Conservation (phyloP, 2,113 vertebrate genomes). For the Pseudorhombus dupliciocellatus region DNA sequence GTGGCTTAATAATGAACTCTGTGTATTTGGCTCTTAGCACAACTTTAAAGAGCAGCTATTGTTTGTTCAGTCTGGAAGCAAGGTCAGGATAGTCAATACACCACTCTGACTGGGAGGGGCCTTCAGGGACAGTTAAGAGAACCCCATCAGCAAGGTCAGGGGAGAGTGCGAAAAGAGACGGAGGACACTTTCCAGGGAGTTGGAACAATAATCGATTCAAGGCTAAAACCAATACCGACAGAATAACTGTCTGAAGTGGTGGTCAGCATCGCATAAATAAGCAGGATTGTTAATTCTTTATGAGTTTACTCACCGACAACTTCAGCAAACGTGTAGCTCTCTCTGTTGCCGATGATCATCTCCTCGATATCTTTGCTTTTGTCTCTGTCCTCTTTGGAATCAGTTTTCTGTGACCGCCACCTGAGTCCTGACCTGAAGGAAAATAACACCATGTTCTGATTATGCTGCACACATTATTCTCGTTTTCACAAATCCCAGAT, state of each 20-base stretch:
- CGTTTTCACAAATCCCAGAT: background rate
- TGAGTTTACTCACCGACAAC: constrained; percentile 61
- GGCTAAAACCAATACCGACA: background rate
- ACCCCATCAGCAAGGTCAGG: background rate
- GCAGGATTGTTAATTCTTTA: background rate
- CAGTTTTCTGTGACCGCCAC: constrained; percentile 5
- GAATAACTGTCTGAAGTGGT: background rate
- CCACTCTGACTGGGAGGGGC: background rate
- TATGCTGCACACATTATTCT: background rate
- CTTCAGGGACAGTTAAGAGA: background rate
- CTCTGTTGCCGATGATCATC: constrained; percentile 11
- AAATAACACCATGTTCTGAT: background rate
- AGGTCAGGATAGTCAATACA: background rate
- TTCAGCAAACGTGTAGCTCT: constrained; percentile 39
- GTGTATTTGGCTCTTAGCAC: no score
- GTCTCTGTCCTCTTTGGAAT: constrained; percentile 10
- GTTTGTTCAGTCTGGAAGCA: background rate
- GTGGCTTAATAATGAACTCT: background rate
- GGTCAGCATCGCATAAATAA: constrained; percentile 1
- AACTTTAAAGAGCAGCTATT: constrained; percentile 1
- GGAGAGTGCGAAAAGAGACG: background rate
- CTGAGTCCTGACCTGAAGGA: constrained; percentile 27
- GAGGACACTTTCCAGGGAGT: no score
- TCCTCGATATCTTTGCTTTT: constrained; percentile 40
- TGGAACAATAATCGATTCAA: constrained; percentile 6